Evolutionary conservation across 2,797 vertebrate species (phyloP).

Genomic region (Lepidocolaptes lacrymiger): DNA sequence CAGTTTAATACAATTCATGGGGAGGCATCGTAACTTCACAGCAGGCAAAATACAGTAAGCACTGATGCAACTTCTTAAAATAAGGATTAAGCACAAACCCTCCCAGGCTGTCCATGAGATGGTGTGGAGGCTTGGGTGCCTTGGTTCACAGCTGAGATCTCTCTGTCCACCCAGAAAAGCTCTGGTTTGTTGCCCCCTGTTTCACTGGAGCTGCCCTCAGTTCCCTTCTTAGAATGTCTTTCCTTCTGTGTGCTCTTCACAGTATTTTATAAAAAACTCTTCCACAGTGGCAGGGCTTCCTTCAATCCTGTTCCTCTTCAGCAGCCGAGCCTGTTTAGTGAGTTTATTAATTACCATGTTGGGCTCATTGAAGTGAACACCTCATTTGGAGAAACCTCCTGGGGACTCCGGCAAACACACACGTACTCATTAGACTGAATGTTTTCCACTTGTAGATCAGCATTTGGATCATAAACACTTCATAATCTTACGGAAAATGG

Average conservation of each 20-base stretch:
- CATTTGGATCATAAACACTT: constrained; percentile 55
- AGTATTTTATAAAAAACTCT: neutral
- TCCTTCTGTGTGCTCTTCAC: neutral
- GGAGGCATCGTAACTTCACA: constrained; percentile 43
- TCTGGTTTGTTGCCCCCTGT: neutral
- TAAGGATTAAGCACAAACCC: neutral
- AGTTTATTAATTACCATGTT: constrained; percentile 64
- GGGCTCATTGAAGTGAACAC: constrained; percentile 65
- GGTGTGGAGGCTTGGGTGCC: neutral
- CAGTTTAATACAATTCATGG: constrained; percentile 44
- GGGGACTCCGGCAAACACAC: constrained; percentile 29
- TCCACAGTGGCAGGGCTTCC: neutral
- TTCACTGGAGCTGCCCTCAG: neutral
- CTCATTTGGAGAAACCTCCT: constrained; percentile 52
- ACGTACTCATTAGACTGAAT: constrained; percentile 55
- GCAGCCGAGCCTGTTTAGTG: constrained; percentile 36
- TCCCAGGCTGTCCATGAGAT: neutral
- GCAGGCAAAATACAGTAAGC: constrained; percentile 40
- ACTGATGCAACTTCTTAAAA: neutral
- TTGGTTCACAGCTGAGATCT: neutral
- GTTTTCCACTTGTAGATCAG: constrained; percentile 50
- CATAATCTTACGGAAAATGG: neutral
- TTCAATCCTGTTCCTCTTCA: constrained; percentile 17
- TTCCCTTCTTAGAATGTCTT: neutral
- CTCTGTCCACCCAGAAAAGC: neutral